Evolutionary conservation across 2,797 vertebrate species (phyloP).

Genomic region (Discoglossus pictus): DNA sequence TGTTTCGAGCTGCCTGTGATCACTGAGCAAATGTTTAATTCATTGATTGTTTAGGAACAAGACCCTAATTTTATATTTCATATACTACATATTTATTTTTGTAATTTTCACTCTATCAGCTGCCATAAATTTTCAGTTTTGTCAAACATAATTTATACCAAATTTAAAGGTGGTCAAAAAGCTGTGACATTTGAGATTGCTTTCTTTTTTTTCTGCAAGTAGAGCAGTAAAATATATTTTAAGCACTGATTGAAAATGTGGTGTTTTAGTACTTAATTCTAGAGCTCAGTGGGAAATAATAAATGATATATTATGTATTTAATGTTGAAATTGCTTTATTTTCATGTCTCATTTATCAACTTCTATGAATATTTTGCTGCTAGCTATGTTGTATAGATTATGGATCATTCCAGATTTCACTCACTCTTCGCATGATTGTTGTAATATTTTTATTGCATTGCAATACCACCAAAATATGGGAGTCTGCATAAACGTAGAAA

Average conservation of each 20-base stretch:
- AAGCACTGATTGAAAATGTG: constrained; percentile 21
- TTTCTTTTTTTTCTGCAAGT: neutral
- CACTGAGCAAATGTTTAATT: too few relatives aligned
- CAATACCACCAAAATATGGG: too few relatives aligned
- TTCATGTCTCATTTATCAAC: constrained; percentile 20
- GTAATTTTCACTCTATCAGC: too few relatives aligned
- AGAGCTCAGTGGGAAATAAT: constrained; percentile 1
- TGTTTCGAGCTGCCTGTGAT: too few relatives aligned
- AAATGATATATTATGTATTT: constrained; percentile 14
- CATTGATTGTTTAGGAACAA: too few relatives aligned
- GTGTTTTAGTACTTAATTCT: neutral
- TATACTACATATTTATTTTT: too few relatives aligned
- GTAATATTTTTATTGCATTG: neutral
- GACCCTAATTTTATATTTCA: too few relatives aligned
- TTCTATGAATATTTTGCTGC: constrained; percentile 9
- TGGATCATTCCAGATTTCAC: constrained; percentile 22
- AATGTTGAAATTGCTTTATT: constrained; percentile 26
- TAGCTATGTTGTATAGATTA: constrained; percentile 17
- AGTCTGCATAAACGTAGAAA: too few relatives aligned
- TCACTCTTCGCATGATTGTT: constrained; percentile 29
- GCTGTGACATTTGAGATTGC: neutral
- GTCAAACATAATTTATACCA: too few relatives aligned
- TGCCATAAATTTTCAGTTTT: too few relatives aligned
- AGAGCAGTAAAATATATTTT: neutral
- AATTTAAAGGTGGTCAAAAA: neutral